Evolutionary conservation across 2,113 vertebrate genomes (phyloP), one percentile per base, ranked within the genome.

Genomic region (Nibea albiflora): DNA sequence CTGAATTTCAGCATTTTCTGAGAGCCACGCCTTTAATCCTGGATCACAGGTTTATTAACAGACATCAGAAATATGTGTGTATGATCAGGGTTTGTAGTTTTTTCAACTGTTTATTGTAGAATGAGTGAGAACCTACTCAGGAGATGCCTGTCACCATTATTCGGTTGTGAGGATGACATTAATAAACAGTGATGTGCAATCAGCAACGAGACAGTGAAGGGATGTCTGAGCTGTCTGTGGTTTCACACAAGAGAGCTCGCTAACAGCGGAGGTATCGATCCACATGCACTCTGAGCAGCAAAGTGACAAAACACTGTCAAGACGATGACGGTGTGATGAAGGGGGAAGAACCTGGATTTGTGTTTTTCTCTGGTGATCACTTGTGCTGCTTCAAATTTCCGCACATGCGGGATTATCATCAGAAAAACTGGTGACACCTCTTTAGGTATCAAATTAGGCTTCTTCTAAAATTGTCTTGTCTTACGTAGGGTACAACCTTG

Each of bases 251-350:
- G 66, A 85, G 60, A 57, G n/a, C 77, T 80, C 24, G 20, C 81
- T 77, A 83, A 76, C 82, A 82, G 80, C 12, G 2, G 52, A 58
- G 39, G 11, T 78, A 92, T 89, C 67, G 91, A 92, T 89, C 81
- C 67, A 54, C 17, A 4, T 56, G 81, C 79, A 58, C 84, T 88
- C 90, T 54, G 80, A 88, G 78, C 78, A 66, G 77, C 46, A 42
- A 63, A 78, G 84, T 88, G 91, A 85, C 88, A 88, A 89, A 91
- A 91, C 87, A 87, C 77, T 69, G 81, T 86, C 73, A 78, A 56
- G 47, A 47, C 42, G 44, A 65, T 74, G 65, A 66, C 61, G 68
- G 62, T 46, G 79, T 15, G 72, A 88, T 68, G 77, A 42, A 49
- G 52, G 22, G 17, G 28, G n/a, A 64, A 3, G 62, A 71, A 28